Base-by-base conservation (phyloP, 2,113 vertebrate genomes). In the Lathamus discolor region DNA sequence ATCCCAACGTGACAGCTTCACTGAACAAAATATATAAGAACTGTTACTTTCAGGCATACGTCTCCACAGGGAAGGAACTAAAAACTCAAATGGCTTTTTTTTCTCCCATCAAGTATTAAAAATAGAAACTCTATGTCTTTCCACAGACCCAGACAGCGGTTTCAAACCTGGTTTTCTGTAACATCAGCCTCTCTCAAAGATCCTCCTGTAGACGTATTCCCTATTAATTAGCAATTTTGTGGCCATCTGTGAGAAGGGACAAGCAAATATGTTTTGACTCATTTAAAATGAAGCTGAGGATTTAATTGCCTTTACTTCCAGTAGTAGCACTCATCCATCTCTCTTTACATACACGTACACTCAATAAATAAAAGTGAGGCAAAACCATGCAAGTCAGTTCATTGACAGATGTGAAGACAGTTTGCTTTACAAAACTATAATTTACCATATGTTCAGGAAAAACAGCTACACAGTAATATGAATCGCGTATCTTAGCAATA, bases 201-300 rank as follows among this genome's bases (percentile, higher is more conserved):
- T 88, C 46, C 84, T 35, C 41, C 80, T 93, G 74, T 48, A 83
- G 76, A 67, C 43, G 27, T 88, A 84, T 55, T 66, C 57, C 69
- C 84, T 84, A 87, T 89, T 88, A 94, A 94, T 92, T 54, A 92
- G 62, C 77, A 90, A 82, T 88, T 93, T 69, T 92, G n/a, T 66
- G 52, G 33, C 66, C 86, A 92, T 81, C 69, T 89, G 80, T 82
- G 69, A 78, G 91, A 95, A 87, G 11, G 39, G 62, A 79, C 78
- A 93, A 92, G 69, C 43, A 93, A 95, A 82, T 91, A 86, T 28
- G 31, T 55, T 95, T 94, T 92, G 75, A 83, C 85, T 88, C 57
- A 83, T 79, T 72, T 86, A 75, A 92, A 92, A 86, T 43, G 18
- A 86, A 76, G 41, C 61, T 84, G 52, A 92, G 86, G 80, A 90